These are phyloP conservation scores for Exephanes ischioxanthus DNA, from an alignment of 2,888 invertebrate genomes.

Conservation along the genomic window DNA sequence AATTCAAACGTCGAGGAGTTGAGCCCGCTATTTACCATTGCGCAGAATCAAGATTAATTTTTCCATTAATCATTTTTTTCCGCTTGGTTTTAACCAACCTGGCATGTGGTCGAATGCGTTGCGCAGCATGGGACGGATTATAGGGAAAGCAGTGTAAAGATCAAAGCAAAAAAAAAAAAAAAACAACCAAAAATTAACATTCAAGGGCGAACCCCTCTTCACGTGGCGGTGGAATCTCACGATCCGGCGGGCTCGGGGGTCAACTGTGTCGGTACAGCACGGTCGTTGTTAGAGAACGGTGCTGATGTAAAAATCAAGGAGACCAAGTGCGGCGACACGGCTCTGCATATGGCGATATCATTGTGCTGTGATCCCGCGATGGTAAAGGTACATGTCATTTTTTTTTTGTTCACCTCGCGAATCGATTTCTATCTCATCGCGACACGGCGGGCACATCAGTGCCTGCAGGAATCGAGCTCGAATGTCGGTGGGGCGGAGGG, in stretches of 20 bases:
- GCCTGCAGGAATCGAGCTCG: not conserved
- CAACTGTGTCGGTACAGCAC: constrained; percentile 69
- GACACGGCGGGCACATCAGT: not conserved
- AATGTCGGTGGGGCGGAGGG: not conserved
- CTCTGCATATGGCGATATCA: constrained; percentile 78
- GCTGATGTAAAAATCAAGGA: constrained; percentile 75
- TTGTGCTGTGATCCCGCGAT: constrained; percentile 75
- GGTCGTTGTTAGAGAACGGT: constrained; percentile 77
- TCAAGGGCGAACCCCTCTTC: constrained; percentile 79
- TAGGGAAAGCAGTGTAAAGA: not conserved
- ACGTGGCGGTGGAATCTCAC: constrained; percentile 79
- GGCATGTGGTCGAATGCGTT: not conserved
- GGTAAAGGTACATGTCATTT: constrained; percentile 75
- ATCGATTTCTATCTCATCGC: not conserved
- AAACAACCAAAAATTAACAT: constrained; percentile 27
- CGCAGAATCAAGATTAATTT: not conserved
- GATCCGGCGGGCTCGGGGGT: constrained; percentile 63
- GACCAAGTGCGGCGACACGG: constrained; percentile 75
- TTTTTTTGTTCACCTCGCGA: not conserved
- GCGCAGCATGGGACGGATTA: not conserved
- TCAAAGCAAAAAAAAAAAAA: not conserved
- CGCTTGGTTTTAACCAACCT: not conserved
- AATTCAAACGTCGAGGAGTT: not conserved
- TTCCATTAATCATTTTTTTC: not conserved
- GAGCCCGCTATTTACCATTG: not conserved